These are phyloP conservation scores for Ondatra zibethicus DNA, from an alignment of 2,113 vertebrate species.

Conservation along the genomic window DNA sequence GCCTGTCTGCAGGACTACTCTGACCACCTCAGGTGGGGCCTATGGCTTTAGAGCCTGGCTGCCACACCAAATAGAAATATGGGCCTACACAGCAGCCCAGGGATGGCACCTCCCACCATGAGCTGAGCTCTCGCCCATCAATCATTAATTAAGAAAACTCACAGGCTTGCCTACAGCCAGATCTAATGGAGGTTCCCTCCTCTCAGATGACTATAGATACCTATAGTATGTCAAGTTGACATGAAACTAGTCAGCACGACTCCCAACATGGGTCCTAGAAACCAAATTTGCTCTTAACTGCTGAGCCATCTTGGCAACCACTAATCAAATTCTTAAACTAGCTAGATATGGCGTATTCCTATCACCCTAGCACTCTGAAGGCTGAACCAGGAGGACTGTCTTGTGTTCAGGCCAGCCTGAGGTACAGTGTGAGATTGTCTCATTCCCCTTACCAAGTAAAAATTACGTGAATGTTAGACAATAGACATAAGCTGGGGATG, in stretches of 20 bases:
- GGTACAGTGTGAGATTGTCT: background rate
- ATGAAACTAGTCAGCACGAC: too few species aligned
- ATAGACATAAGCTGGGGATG: background rate
- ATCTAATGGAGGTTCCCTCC: too few species aligned
- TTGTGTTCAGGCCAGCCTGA: background rate
- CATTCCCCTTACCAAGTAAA: background rate
- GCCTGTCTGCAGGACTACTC: too few species aligned
- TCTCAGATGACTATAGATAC: too few species aligned
- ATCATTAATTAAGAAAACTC: background rate
- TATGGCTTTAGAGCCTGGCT: too few species aligned
- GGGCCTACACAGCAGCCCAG: background rate
- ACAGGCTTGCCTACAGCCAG: too few species aligned
- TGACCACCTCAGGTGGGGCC: too few species aligned
- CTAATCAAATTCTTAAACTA: background rate
- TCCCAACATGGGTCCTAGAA: background rate
- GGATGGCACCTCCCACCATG: background rate
- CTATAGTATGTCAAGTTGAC: too few species aligned
- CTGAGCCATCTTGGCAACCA: background rate
- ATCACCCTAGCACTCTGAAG: background rate
- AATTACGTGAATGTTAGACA: slow-evolving; percentile 14
- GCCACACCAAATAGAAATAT: too few species aligned
- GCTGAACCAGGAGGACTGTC: background rate
- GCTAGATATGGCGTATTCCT: background rate
- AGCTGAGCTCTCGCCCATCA: background rate
- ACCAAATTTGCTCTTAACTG: background rate